phyloP scores from a whole-genome alignment of 2,888 invertebrate species.

The Oxytorus armatus region DNA sequence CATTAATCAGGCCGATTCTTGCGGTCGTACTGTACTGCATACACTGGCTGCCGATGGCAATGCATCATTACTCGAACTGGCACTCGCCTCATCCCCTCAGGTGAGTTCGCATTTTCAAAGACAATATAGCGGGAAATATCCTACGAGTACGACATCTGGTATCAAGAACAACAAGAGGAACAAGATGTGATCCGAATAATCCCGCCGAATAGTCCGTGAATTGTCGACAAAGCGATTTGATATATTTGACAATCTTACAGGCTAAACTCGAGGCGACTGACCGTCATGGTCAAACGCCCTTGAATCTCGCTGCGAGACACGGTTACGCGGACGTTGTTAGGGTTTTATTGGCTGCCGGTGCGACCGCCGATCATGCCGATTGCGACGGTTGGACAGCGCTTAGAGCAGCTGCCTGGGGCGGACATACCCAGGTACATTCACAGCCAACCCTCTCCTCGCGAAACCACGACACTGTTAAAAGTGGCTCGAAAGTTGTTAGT shows the following conservation, averaged over 20 bases:
- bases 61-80: slow-evolving; percentile 87
- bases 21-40: slow-evolving; percentile 90
- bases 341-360: slow-evolving; percentile 87
- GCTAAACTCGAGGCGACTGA: slow-evolving; percentile 88
- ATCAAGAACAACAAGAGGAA: no score
- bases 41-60: slow-evolving; percentile 92
- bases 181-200: no score
- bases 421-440: slow-evolving; percentile 91
- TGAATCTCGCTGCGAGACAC: slow-evolving; percentile 94
- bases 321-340: slow-evolving; percentile 90
- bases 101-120: slow-evolving; percentile 72
- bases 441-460: slow-evolving; percentile 72
- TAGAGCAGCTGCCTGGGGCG: slow-evolving; percentile 97
- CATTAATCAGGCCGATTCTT: slow-evolving; percentile 86
- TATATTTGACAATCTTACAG: slow-evolving; percentile 67
- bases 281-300: slow-evolving; percentile 92
- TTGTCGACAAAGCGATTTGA: slow-evolving; percentile 9
- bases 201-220: neutral
- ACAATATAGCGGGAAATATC: neutral
- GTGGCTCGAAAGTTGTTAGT: slow-evolving; percentile 73
- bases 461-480: slow-evolving; percentile 73
- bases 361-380: slow-evolving; percentile 91
- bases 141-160: neutral
- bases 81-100: slow-evolving; percentile 87
- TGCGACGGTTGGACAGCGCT: slow-evolving; percentile 96